Percentiles rank a stretch among this genome's conserved stretches.
These are phyloP conservation scores for Danaus melanippus DNA, from an alignment of 1,140 invertebrate species.

Conservation along the genomic window DNA sequence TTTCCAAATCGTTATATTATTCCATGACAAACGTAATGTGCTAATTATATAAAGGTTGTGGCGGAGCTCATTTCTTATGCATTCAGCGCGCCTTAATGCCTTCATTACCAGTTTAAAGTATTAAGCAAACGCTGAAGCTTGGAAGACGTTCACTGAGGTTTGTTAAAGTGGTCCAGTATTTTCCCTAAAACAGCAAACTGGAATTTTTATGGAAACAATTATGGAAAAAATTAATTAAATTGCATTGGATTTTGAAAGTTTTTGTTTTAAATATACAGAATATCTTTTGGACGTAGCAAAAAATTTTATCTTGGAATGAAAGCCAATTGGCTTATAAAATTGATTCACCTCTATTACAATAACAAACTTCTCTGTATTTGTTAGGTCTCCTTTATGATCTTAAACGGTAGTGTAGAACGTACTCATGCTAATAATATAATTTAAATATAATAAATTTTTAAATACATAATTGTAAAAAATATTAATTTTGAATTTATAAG, in stretches of 20 bases:
- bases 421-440: too few species aligned
- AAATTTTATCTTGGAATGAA: too few species aligned
- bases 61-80: constrained; percentile 64
- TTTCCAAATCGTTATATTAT: constrained; percentile 9
- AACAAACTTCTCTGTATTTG: too few species aligned
- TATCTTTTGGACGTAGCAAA: too few species aligned
- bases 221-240: constrained; percentile 5
- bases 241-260: background rate
- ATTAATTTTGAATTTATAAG: too few species aligned
- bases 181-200: constrained; percentile 9
- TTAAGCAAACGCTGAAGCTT: constrained; percentile 62
- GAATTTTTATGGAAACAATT: constrained; percentile 13
- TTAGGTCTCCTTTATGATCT: too few species aligned
- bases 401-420: too few species aligned
- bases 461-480: too few species aligned
- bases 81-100: constrained; percentile 66
- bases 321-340: too few species aligned
- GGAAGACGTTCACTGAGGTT: constrained; percentile 53
- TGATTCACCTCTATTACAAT: too few species aligned
- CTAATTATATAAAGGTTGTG: constrained; percentile 56
- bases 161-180: constrained; percentile 38
- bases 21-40: constrained; percentile 35
- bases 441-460: too few species aligned
- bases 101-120: constrained; percentile 71
- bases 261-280: too few species aligned